Percentiles rank a stretch among this genome's conserved stretches.
These are phyloP conservation scores for Drosophila longiperda DNA, from an alignment of 2,888 invertebrate species.

Conservation along the genomic window DNA sequence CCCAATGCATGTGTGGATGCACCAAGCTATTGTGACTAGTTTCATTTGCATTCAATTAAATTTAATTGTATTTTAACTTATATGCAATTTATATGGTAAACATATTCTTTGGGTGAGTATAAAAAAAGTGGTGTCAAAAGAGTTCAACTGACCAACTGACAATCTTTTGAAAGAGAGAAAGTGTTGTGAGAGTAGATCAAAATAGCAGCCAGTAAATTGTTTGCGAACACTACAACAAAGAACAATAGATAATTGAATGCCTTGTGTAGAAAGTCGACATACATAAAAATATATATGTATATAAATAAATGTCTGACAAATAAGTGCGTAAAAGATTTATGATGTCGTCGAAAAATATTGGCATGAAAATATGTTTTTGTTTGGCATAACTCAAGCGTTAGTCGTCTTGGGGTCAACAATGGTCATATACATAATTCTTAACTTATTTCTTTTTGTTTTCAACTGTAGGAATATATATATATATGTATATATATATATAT, in stretches of 20 bases:
- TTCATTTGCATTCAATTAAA: slow-evolving; percentile 20
- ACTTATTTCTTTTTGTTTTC: slow-evolving; percentile 3
- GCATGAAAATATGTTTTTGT: slow-evolving; percentile 57
- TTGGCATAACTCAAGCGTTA: slow-evolving; percentile 53
- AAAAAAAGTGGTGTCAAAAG: neutral
- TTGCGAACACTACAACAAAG: neutral
- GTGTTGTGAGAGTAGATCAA: neutral
- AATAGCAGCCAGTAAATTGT: neutral
- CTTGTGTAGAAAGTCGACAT: slow-evolving; percentile 3
- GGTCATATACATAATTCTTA: slow-evolving; percentile 53
- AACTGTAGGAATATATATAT: neutral
- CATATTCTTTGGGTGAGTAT: neutral
- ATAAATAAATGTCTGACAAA: neutral
- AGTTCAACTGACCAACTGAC: neutral
- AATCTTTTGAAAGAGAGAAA: neutral
- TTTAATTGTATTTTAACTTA: neutral
- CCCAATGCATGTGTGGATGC: neutral
- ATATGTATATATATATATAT: neutral
- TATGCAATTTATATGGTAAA: neutral
- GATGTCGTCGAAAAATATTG: slow-evolving; percentile 47
- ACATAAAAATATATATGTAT: neutral
- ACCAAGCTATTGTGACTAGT: neutral
- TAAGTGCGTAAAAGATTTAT: slow-evolving; percentile 44
- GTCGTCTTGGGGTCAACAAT: slow-evolving; percentile 40
- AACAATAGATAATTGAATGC: neutral